Evolutionary conservation across 2,888 invertebrate species (phyloP).

Genomic region (Euspilapteryx auroguttella): DNA sequence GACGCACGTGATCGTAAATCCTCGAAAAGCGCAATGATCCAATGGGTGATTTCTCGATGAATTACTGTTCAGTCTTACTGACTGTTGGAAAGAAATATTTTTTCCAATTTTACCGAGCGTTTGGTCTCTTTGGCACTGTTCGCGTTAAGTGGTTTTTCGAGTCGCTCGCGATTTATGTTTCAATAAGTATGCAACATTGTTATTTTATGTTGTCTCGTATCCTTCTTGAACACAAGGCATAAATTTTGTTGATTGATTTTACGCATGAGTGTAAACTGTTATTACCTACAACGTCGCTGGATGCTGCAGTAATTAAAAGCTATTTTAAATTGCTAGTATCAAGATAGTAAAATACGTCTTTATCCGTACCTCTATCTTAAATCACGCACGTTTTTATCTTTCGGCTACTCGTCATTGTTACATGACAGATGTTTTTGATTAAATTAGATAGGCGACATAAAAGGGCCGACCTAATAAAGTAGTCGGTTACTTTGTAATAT

Average conservation of each 20-base stretch:
- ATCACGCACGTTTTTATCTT: too few species aligned
- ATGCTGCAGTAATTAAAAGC: too few species aligned
- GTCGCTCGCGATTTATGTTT: slow-evolving; percentile 43
- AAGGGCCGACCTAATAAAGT: too few species aligned
- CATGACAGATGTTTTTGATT: too few species aligned
- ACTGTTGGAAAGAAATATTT: slow-evolving; percentile 38
- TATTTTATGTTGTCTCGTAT: slow-evolving; percentile 18
- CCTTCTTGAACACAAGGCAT: slow-evolving; percentile 1
- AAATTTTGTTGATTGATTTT: slow-evolving; percentile 2
- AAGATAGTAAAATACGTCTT: too few species aligned
- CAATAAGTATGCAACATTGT: slow-evolving; percentile 34
- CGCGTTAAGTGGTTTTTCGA: slow-evolving; percentile 46
- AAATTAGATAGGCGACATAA: too few species aligned
- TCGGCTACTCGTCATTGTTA: too few species aligned
- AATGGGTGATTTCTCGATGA: slow-evolving; percentile 36
- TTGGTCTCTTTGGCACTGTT: slow-evolving; percentile 30
- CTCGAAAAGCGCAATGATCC: slow-evolving; percentile 45
- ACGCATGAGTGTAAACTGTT: too few species aligned
- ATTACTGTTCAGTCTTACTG: slow-evolving; percentile 45
- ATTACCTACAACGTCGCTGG: background rate
- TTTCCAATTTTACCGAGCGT: slow-evolving; percentile 36
- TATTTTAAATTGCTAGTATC: too few species aligned
- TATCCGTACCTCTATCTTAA: too few species aligned
- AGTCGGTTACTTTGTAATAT: too few species aligned
- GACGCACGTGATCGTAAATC: slow-evolving; percentile 50